These are phyloP conservation scores for Rutilus rutilus DNA, from an alignment of 2,113 vertebrate species.

Conservation along the genomic window DNA sequence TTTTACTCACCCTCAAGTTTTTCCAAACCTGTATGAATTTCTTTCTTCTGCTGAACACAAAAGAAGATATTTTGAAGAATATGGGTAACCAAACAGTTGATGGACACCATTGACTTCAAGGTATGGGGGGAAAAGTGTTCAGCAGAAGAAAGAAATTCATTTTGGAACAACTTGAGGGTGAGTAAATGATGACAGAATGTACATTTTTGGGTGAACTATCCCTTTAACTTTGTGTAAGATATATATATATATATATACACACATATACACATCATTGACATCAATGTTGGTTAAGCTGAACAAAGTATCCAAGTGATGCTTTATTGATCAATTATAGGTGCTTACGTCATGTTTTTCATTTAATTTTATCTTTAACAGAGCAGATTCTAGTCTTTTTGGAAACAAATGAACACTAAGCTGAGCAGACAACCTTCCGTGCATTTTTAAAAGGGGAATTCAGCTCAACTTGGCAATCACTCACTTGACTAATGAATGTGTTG, in stretches of 20 bases:
- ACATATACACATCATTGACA: not conserved
- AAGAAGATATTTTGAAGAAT: too few species aligned
- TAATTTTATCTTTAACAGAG: not conserved
- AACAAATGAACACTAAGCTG: constrained; percentile 58
- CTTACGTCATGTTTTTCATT: not conserved
- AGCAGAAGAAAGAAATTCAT: too few species aligned
- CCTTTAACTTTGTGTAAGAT: not conserved
- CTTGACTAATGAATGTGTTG: constrained; percentile 49
- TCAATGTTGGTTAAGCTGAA: not conserved
- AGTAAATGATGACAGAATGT: too few species aligned
- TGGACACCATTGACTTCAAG: too few species aligned
- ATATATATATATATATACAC: too few species aligned
- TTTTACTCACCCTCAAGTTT: too few species aligned
- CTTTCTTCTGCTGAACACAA: too few species aligned
- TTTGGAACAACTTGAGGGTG: too few species aligned
- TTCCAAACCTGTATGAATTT: too few species aligned
- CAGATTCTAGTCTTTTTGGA: constrained; percentile 8
- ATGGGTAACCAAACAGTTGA: too few species aligned
- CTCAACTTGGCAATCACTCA: constrained; percentile 68
- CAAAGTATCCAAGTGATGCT: not conserved
- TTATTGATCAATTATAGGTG: not conserved
- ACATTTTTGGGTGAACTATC: too few species aligned
- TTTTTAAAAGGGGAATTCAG: constrained; percentile 61
- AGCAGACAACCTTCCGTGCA: constrained; percentile 66
- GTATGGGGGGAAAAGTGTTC: too few species aligned